Conservation (phyloP, 2,888 invertebrate species). For the Diarsia dahlii region DNA sequence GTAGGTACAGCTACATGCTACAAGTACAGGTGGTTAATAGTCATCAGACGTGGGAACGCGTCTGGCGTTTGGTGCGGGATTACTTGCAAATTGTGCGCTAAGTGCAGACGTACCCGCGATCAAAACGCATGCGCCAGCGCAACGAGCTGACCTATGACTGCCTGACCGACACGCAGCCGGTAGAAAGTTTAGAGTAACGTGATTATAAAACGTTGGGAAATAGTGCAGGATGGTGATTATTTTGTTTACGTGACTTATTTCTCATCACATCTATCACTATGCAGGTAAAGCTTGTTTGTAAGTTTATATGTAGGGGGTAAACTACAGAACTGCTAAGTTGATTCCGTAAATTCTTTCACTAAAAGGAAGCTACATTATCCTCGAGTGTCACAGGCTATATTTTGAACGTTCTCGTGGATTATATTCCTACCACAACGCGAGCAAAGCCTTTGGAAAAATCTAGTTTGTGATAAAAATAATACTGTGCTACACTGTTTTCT, state of each 20-base stretch:
- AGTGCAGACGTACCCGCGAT: constrained; percentile 62
- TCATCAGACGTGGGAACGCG: constrained; percentile 64
- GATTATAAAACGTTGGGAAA: constrained; percentile 59
- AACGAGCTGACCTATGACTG: constrained; percentile 66
- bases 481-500: not conserved
- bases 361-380: not conserved
- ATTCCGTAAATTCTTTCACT: not conserved
- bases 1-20: not conserved
- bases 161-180: constrained; percentile 58
- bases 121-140: constrained; percentile 64
- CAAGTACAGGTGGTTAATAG: constrained; percentile 47
- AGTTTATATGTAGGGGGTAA: not conserved
- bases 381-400: not conserved
- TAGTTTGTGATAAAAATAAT: not conserved
- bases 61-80: constrained; percentile 64
- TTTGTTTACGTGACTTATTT: not conserved
- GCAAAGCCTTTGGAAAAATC: not conserved
- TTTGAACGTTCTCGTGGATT: not conserved
- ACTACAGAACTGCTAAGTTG: not conserved
- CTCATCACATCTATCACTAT: not conserved
- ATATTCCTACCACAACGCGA: not conserved
- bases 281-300: not conserved
- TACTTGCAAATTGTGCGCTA: constrained; percentile 77
- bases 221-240: constrained; percentile 34
- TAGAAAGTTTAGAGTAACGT: constrained; percentile 61